Evolutionary conservation across 2,888 invertebrate genomes (phyloP), one percentile per base, ranked within the genome.

Genomic region (Mongoloraphidia duomilia): DNA sequence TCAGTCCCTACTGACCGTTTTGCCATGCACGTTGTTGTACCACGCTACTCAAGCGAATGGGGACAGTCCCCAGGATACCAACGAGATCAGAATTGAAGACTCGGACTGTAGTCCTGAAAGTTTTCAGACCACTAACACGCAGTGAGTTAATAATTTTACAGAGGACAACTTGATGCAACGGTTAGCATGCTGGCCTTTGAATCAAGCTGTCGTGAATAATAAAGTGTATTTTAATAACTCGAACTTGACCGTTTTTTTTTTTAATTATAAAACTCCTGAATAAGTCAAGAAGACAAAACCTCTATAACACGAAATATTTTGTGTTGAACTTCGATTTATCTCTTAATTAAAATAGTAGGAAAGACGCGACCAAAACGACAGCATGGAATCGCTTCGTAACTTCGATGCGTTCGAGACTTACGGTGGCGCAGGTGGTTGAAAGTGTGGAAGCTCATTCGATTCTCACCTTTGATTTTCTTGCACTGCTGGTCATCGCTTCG

Each of bases 401-500:
- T 42, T 78, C 82, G 1, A 77, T 82, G 2, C 74, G 77, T 13
- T 75, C 81, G 1, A 70, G 82, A 39, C 66, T 79, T n/a, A 81
- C 82, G 53, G 76, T 84, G 1, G 80, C 80, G 0, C 80, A 83
- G 66, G 81, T 86, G 0, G 76, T 86, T 1, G 76, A 80, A 56
- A 75, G 75, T 52, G 81, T 86, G 0, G 74, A 74, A 54, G 66
- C 72, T n/a, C 79, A 80, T 58, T 84, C 85, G 2, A 64, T 73
- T 1, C 70, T 87, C 26, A 86, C 84, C 0, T 87, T 87, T 64
- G 86, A 88, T 67, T 87, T 81, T 67, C 63, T 85, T 46, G 74
- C 82, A 59, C 69, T 86, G 14, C 67, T 85, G 6, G 64, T 84
- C 6, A 77, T 84, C 1, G 84, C 86, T 2, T 82, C 83, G 71